Conservation (phyloP, 1,140 invertebrate species). For the Philotrypesis tridentata region DNA sequence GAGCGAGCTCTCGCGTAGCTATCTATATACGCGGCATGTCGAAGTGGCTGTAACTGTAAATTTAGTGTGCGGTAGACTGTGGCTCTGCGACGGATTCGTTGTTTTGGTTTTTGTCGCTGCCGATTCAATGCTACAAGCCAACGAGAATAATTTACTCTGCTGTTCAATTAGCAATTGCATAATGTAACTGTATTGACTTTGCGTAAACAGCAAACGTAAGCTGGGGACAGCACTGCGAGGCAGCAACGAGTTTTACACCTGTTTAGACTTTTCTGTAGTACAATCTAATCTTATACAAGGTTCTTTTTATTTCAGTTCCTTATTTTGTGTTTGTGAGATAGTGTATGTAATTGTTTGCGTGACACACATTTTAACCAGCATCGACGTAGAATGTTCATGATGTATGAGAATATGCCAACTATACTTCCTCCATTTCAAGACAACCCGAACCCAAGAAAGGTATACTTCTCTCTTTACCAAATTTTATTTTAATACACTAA, state of each 20-base stretch:
- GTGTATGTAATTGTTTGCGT: constrained; percentile 28
- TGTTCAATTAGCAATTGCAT: neutral
- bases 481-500: neutral
- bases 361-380: constrained; percentile 17
- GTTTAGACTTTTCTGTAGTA: neutral
- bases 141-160: too few species aligned
- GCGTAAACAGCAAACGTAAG: neutral
- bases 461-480: neutral
- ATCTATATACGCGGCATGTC: too few species aligned
- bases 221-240: neutral
- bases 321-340: constrained; percentile 29
- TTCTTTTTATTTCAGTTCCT: constrained; percentile 46
- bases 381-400: constrained; percentile 39
- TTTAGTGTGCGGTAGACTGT: too few species aligned
- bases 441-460: constrained; percentile 34
- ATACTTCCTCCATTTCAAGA: constrained; percentile 25
- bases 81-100: too few species aligned
- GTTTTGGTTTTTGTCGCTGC: too few species aligned
- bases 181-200: neutral
- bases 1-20: too few species aligned
- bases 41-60: too few species aligned
- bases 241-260: neutral
- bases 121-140: too few species aligned
- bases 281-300: neutral
- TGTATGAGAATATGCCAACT: constrained; percentile 34